Evolutionary conservation across 2,888 invertebrate genomes (phyloP).

Genomic region (Lottia gigantea): DNA sequence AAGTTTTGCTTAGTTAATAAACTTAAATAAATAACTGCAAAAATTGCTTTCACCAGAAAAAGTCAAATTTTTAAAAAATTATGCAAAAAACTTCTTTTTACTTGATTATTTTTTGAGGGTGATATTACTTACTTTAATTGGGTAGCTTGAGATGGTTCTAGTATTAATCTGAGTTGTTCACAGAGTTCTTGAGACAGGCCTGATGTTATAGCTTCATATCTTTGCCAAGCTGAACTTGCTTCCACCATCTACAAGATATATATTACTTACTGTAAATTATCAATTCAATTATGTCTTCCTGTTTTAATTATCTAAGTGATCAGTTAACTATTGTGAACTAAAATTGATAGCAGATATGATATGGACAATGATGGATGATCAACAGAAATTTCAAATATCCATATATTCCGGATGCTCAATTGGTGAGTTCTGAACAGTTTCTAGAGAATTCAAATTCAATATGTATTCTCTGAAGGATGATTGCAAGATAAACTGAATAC

Average conservation of each 20-base stretch:
- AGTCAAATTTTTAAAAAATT: too few relatives aligned
- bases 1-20: too few relatives aligned
- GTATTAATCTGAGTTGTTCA: constrained; percentile 90
- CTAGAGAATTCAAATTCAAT: too few relatives aligned
- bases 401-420: neutral
- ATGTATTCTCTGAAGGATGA: too few relatives aligned
- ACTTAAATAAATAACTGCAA: too few relatives aligned
- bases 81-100: neutral
- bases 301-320: neutral
- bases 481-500: neutral
- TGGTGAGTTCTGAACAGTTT: too few relatives aligned
- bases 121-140: constrained; percentile 75
- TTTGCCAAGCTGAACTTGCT: constrained; percentile 63
- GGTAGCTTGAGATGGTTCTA: constrained; percentile 95
- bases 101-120: neutral
- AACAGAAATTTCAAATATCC: constrained; percentile 2
- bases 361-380: too few relatives aligned
- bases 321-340: neutral
- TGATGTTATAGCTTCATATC: constrained; percentile 65
- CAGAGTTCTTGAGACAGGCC: constrained; percentile 85
- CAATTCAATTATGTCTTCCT: neutral
- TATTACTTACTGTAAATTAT: too few relatives aligned
- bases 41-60: too few relatives aligned
- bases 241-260: constrained; percentile 33
- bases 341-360: neutral